Conservation (phyloP, 1,140 invertebrate genomes). For the Wasmannia auropunctata region DNA sequence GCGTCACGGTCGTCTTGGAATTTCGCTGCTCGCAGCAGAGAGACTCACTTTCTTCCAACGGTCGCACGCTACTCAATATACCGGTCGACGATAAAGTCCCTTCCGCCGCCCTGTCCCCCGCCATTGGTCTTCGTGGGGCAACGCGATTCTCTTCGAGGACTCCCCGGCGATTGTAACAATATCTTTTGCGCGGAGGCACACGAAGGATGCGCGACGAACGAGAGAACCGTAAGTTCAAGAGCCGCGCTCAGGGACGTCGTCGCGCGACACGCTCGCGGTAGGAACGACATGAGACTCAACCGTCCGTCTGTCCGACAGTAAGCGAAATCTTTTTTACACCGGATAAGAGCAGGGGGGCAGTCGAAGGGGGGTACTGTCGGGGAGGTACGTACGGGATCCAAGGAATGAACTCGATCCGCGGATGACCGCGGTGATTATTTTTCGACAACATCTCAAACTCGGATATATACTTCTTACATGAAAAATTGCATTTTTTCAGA, state of each 20-base stretch:
- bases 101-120: constrained; percentile 50
- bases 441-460: background rate
- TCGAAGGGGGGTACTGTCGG: background rate
- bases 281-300: constrained; percentile 65
- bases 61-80: constrained; percentile 85
- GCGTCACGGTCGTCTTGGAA: constrained; percentile 67
- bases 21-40: constrained; percentile 78
- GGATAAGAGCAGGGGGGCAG: constrained; percentile 78
- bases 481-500: constrained; percentile 1
- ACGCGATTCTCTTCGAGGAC: constrained; percentile 71
- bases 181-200: constrained; percentile 77
- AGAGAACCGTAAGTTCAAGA: constrained; percentile 82
- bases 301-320: constrained; percentile 66
- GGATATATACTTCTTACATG: background rate
- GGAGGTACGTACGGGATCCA: background rate
- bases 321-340: constrained; percentile 81
- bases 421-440: constrained; percentile 29
- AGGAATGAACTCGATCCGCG: constrained; percentile 47
- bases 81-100: constrained; percentile 79
- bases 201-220: constrained; percentile 79
- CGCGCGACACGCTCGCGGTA: constrained; percentile 72
- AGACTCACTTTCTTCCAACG: constrained; percentile 71
- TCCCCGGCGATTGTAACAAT: constrained; percentile 83
- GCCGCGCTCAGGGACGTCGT: constrained; percentile 83
- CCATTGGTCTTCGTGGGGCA: constrained; percentile 64